Percentiles rank a stretch among this genome's conserved stretches.
Evolutionary conservation across 2,113 vertebrate genomes (phyloP).

Genomic region (Kryptolebias marmoratus): DNA sequence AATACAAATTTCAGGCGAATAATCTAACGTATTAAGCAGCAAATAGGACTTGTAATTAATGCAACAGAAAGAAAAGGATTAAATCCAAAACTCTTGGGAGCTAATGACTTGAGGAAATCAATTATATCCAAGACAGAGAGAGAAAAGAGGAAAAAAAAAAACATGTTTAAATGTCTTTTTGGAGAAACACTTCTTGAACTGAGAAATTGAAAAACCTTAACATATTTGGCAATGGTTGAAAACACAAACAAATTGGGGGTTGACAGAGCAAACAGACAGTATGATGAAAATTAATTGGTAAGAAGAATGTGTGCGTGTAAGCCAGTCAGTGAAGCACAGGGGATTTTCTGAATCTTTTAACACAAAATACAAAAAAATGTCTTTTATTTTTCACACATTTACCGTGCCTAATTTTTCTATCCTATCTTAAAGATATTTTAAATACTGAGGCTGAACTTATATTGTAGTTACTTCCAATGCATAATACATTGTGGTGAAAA

Average conservation of each 20-base stretch:
- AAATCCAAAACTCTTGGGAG: constrained; percentile 25
- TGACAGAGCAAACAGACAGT: constrained; percentile 52
- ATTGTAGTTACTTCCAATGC: too few relatives aligned
- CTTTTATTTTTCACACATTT: constrained; percentile 3
- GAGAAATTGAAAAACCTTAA: constrained; percentile 65
- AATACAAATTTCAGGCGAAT: constrained; percentile 50
- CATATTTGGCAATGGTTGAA: constrained; percentile 54
- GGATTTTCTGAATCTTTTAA: constrained; percentile 7
- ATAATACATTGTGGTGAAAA: not conserved
- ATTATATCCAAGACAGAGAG: constrained; percentile 52
- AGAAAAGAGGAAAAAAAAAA: constrained; percentile 2
- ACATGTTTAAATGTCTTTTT: constrained; percentile 28
- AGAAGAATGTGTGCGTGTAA: constrained; percentile 1
- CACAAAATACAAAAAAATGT: constrained; percentile 7
- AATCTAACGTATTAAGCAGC: constrained; percentile 41
- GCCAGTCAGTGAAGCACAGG: constrained; percentile 19
- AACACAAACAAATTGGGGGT: constrained; percentile 61
- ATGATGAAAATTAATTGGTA: constrained; percentile 50
- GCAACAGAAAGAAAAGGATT: constrained; percentile 45
- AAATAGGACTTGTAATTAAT: constrained; percentile 54
- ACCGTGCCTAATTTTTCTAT: constrained; percentile 18
- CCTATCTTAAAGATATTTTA: not conserved
- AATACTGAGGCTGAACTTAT: not conserved
- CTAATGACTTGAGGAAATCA: constrained; percentile 68
- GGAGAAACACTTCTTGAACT: constrained; percentile 56